A percentile compares a stretch with the other conserved stretches of the same genome.
These are phyloP conservation scores for Crocidura indochinensis DNA, from an alignment of 2,797 vertebrate genomes.

Conservation along the genomic window DNA sequence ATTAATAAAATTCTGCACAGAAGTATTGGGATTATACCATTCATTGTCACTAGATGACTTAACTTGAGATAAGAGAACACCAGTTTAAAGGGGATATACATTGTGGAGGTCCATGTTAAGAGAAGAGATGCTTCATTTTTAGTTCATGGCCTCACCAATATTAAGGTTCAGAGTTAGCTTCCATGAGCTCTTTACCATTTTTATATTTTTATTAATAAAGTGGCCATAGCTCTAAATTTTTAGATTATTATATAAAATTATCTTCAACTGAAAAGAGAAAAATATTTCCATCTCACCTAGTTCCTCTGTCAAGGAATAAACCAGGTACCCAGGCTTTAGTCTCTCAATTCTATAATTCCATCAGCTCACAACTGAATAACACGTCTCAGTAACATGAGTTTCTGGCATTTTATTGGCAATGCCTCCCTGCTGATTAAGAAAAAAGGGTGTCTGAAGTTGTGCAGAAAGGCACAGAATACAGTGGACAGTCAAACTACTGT, in stretches of 20 bases:
- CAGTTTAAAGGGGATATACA: background rate
- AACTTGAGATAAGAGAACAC: background rate
- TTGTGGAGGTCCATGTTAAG: background rate
- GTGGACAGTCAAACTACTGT: background rate
- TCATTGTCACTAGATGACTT: background rate
- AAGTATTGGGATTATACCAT: background rate
- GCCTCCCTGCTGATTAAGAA: background rate
- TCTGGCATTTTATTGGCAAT: constrained; percentile 5
- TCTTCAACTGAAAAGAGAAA: too few species aligned
- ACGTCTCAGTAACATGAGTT: background rate
- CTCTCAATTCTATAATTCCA: background rate
- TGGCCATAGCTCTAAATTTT: background rate
- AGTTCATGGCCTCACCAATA: background rate
- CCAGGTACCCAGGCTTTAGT: background rate
- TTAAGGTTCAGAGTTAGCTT: background rate
- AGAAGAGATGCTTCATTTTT: background rate
- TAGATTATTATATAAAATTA: background rate
- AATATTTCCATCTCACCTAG: background rate
- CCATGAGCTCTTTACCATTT: background rate
- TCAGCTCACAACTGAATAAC: background rate
- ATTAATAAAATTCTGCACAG: background rate
- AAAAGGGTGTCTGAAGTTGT: background rate
- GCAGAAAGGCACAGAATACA: background rate
- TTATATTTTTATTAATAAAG: background rate
- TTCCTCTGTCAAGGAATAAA: constrained; percentile 45